These are phyloP conservation scores for Macropis europaea DNA, from an alignment of 2,888 invertebrate genomes.

Conservation along the genomic window DNA sequence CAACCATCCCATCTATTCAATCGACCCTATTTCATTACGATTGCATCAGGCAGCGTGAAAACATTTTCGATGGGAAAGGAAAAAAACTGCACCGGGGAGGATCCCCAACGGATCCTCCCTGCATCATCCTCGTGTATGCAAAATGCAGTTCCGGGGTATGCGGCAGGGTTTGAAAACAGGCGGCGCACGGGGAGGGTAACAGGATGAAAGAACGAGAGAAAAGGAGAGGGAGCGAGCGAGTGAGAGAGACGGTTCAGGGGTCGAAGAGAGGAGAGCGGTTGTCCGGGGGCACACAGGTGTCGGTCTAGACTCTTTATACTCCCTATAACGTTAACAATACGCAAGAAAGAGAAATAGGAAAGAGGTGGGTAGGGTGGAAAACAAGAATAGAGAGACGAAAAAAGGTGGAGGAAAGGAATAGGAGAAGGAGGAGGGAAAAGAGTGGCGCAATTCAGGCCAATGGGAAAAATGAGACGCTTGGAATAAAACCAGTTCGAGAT, in stretches of 20 bases:
- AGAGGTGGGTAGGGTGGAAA: conserved; percentile 24
- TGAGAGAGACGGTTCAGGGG: background rate
- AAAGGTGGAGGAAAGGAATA: conserved; percentile 50
- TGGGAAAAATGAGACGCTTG: conserved; percentile 68
- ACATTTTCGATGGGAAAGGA: conserved; percentile 22
- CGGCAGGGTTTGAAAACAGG: conserved; percentile 43
- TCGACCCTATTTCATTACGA: conserved; percentile 8
- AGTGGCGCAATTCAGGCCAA: conserved; percentile 64
- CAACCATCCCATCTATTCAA: background rate
- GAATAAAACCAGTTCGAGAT: conserved; percentile 75
- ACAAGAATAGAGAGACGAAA: conserved; percentile 55
- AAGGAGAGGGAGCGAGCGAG: conserved; percentile 23
- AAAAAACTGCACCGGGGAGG: conserved; percentile 16
- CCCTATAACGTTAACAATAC: conserved; percentile 28
- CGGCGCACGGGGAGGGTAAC: conserved; percentile 30
- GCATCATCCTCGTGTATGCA: conserved; percentile 24
- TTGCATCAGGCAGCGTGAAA: background rate
- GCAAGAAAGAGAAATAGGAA: conserved; percentile 36
- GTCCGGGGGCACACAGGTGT: conserved; percentile 75
- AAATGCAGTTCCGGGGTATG: conserved; percentile 60
- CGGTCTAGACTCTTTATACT: conserved; percentile 77
- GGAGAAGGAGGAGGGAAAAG: conserved; percentile 46
- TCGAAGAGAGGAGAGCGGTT: conserved; percentile 19
- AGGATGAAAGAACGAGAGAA: background rate
- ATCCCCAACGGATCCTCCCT: conserved; percentile 36